Conservation (phyloP, 2,113 vertebrate genomes). For the Actenoides hombroni region DNA sequence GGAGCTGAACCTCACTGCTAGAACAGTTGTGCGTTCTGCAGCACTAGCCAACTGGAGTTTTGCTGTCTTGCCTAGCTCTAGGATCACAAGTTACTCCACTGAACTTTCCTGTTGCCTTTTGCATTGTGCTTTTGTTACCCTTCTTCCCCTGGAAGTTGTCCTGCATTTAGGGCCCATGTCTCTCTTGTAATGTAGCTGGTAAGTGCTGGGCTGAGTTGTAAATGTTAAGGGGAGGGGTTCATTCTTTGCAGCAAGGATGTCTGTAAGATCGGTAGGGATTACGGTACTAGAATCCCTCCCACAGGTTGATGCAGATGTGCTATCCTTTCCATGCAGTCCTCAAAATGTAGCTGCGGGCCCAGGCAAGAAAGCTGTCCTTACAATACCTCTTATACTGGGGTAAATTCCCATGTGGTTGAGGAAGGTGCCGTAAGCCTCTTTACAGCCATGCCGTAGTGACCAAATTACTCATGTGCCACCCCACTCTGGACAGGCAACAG, state of each 20-base stretch:
- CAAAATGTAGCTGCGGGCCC: not conserved
- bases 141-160: not conserved
- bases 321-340: fast-evolving
- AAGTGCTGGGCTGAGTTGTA: not conserved
- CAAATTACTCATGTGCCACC: not conserved
- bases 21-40: not conserved
- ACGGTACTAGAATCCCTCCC: too few species aligned
- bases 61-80: too few species aligned
- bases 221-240: not conserved
- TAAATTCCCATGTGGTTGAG: fast-evolving
- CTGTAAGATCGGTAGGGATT: not conserved
- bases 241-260: not conserved
- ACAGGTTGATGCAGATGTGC: not conserved
- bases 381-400: not conserved
- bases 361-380: not conserved
- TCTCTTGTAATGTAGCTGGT: not conserved
- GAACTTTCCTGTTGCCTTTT: not conserved
- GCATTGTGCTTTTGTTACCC: fast-evolving
- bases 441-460: not conserved
- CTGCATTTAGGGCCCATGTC: not conserved
- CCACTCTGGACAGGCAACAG: not conserved
- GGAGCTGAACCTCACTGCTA: not conserved
- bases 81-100: not conserved
- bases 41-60: not conserved
- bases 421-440: not conserved